Evolutionary conservation across 2,113 vertebrate species (phyloP), one percentile per base, ranked within the genome.

Genomic region (Cichladusa arquata): DNA sequence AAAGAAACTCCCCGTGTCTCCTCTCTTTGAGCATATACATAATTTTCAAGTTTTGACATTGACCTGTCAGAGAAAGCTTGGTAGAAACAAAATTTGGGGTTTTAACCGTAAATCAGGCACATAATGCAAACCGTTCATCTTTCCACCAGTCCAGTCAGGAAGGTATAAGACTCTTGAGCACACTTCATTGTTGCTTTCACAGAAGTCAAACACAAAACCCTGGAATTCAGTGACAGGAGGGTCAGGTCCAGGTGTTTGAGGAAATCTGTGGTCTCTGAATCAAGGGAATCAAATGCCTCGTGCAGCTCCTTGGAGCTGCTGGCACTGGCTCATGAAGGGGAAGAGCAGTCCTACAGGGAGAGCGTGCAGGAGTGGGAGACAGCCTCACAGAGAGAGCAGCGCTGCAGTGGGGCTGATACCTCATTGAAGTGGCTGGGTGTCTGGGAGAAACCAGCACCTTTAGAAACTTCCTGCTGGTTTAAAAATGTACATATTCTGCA

Each of bases 291-390:
- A 60, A 42, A 36, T 14, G 3, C 34, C 26, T 87, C 11, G 1
- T 34, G 56, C 18, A 77, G 7, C 9, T 73, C 36, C 36, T 36
- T 36, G 36, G 36, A 36, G 36, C 36, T 36, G 8, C 36, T 36
- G 36, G 36, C 36, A 15, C 23, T 0, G 1, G 9, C 1, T 1
- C 0, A 2, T 20, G 14, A 1, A 2, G 12, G 19, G 8, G 66
- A 83, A 57, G 9, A 50, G 7, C 28, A 64, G 19, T 13, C 40
- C 22, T 79, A 8, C 16, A 36, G 17, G 16, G 10, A 73, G 14
- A 44, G 5, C 1, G 6, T 67, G 15, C n/a, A 58, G 40, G 13
- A 80, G 6, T 5, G 23, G 50, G 38, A 88, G 3, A 24, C n/a
- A 88, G 23, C 23, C 34, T 62, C 38, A 47, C 25, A 67, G 22